Conservation (phyloP, 1,140 invertebrate genomes). For the Leguminivora glycinivorella region DNA sequence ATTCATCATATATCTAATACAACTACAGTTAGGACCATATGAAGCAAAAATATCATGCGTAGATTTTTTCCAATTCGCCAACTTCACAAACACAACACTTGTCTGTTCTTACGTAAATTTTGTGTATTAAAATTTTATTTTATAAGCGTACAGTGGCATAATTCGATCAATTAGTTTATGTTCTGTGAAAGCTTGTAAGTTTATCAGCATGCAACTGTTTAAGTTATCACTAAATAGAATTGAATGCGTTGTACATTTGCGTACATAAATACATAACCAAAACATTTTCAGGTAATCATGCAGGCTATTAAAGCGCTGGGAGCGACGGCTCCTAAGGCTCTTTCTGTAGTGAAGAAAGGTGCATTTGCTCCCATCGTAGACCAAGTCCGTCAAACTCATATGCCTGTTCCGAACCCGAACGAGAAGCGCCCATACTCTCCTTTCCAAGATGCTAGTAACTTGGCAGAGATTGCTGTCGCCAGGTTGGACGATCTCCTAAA, state of each 20-base stretch:
- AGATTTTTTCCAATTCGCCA: slow-evolving; percentile 44
- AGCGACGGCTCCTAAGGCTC: slow-evolving; percentile 55
- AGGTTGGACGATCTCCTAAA: slow-evolving; percentile 96
- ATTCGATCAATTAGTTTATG: slow-evolving; percentile 5
- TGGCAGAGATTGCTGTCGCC: slow-evolving; percentile 88
- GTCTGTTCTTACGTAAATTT: slow-evolving; percentile 42
- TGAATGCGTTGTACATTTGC: background rate
- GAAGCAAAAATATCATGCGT: background rate
- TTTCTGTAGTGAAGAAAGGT: slow-evolving; percentile 66
- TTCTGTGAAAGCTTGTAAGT: slow-evolving; percentile 25
- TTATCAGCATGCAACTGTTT: background rate
- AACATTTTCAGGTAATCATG: slow-evolving; percentile 56
- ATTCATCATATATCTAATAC: background rate
- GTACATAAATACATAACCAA: slow-evolving; percentile 14
- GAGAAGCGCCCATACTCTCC: slow-evolving; percentile 80
- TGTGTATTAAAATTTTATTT: slow-evolving; percentile 34
- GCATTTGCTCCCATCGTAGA: slow-evolving; percentile 59
- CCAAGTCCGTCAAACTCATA: slow-evolving; percentile 71
- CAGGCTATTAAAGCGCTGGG: slow-evolving; percentile 67
- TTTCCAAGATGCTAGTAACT: slow-evolving; percentile 86
- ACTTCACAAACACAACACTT: slow-evolving; percentile 30
- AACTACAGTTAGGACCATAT: background rate
- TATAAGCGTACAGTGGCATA: slow-evolving; percentile 28
- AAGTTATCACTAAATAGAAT: background rate
- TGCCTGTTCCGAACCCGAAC: slow-evolving; percentile 67